Evolutionary conservation across 2,113 vertebrate genomes (phyloP).

Genomic region (Globicephala melas): DNA sequence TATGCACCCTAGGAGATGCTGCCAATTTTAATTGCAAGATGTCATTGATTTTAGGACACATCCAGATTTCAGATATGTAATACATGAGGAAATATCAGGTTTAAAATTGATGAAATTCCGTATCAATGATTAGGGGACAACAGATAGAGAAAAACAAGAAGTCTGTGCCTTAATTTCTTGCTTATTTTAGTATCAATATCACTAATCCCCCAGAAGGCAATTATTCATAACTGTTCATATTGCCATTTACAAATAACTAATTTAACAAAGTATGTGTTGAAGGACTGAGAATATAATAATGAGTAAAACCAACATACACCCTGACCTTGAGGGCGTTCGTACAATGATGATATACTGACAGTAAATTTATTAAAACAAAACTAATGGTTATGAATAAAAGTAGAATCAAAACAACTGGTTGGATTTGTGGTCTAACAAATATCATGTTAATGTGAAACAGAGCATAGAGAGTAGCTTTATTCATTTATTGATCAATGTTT

Average conservation of each 20-base stretch:
- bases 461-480: background rate
- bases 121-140: background rate
- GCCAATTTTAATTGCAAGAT: background rate
- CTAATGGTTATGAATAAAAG: background rate
- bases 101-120: background rate
- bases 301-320: background rate
- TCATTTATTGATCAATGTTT: background rate
- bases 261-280: background rate
- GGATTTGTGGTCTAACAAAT: background rate
- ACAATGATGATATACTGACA: background rate
- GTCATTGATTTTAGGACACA: background rate
- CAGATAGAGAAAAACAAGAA: background rate
- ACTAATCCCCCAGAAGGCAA: background rate
- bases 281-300: background rate
- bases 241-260: background rate
- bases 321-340: background rate
- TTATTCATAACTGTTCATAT: background rate
- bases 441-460: background rate
- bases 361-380: background rate
- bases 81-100: background rate
- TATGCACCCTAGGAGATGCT: background rate
- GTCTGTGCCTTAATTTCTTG: background rate
- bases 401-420: background rate
- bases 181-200: background rate
- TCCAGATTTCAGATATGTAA: background rate